Base-by-base conservation (phyloP, 2,888 invertebrate genomes). In the Eilema caniola region DNA sequence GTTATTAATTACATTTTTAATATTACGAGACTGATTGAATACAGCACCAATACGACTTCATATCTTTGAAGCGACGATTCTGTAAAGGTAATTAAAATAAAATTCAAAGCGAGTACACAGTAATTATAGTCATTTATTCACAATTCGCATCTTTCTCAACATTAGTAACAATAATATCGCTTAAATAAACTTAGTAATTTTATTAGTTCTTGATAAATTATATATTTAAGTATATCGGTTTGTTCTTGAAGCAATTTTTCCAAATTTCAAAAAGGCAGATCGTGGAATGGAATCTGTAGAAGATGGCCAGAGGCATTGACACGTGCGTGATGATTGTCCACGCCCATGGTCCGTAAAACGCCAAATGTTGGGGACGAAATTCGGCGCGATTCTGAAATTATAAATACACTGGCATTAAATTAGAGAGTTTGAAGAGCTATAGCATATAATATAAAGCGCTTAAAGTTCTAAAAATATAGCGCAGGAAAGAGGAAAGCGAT, bases 251-350 rank as follows among this genome's bases (percentile, higher is more conserved):
- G 66, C 98, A 97, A 76, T 97, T 96, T 89, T 98, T 98, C 98
- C 98, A 99, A 70, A 99, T 97, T 90, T 98, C 98, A 85, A 98
- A 98, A 25, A 99, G 96, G 89, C 98, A 98, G 81, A 98, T 98
- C 0, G 98, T 98, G 3, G 98, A 98, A 90, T 98, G 98, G 88
- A 98, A 98, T 60, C 98, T 95, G 91, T 98, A 98, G 93, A 98
- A 98, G 82, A 98, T 98, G 0, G 98, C 98, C 63, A 98, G 93
- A 0, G 98, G 98, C 97, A 98, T 98, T 0, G 98, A 98, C 0
- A 98, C 97, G 87, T 98, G 98, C 0, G 98, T 98, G 82, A 98
- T 98, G 80, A 98, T 98, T 0, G 98, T 98, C 98, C 98, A 98
- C 3, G 98, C 98, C 98, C 98, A 98, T 1, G 97, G 96, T 0